A percentile compares a stretch with the other conserved stretches of the same genome.
Conservation (phyloP, 2,797 vertebrate genomes). For the Cheracebus regulus region DNA sequence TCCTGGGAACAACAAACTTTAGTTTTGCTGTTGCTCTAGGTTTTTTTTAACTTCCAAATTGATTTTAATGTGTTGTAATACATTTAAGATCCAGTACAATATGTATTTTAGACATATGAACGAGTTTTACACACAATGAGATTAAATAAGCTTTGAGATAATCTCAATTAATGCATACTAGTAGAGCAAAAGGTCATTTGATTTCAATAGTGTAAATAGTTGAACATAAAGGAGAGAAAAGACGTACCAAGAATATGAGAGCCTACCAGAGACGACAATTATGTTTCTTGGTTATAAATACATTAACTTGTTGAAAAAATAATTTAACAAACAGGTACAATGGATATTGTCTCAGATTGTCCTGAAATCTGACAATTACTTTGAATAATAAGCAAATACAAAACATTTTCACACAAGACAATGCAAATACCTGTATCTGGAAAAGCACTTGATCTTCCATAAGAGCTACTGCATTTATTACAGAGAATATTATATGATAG, state of each 20-base stretch:
- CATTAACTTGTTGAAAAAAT: constrained; percentile 43
- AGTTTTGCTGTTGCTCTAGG: background rate
- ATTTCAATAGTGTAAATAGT: background rate
- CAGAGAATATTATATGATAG: background rate
- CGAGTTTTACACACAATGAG: background rate
- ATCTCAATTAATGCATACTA: background rate
- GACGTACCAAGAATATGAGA: background rate
- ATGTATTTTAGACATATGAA: background rate
- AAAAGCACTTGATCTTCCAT: background rate
- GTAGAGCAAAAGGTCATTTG: background rate
- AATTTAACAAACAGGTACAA: constrained; percentile 13
- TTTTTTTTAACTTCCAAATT: constrained; percentile 49
- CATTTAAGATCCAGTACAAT: constrained; percentile 14
- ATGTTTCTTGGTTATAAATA: constrained; percentile 13
- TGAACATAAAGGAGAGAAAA: background rate
- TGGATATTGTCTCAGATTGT: background rate
- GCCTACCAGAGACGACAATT: background rate
- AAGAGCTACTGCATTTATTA: background rate
- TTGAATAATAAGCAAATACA: background rate
- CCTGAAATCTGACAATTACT: background rate
- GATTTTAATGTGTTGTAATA: constrained; percentile 33
- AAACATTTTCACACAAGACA: background rate
- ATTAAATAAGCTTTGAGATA: constrained; percentile 31
- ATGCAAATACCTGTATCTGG: background rate
- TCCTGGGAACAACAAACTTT: constrained; percentile 22